phyloP scores from a whole-genome alignment of 2,113 vertebrate species.

The Larimichthys crocea region DNA sequence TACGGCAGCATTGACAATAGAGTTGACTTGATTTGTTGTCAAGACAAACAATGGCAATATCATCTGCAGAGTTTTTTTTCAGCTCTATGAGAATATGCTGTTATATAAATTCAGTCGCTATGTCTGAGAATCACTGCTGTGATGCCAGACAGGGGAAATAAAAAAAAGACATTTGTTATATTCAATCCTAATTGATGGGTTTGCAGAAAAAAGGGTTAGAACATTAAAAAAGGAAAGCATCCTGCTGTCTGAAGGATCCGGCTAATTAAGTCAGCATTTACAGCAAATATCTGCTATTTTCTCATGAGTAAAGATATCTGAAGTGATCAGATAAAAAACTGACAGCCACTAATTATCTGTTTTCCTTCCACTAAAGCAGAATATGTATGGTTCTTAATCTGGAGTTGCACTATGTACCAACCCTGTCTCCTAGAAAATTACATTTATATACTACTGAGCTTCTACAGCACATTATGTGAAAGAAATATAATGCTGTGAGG shows the following conservation, averaged over 20 bases:
- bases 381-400: not conserved
- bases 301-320: not conserved
- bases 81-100: not conserved
- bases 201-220: not conserved
- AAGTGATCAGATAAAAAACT: not conserved
- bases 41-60: constrained; percentile 5
- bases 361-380: not conserved
- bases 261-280: constrained; percentile 5
- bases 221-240: not conserved
- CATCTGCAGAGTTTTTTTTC: not conserved
- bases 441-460: not conserved
- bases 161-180: not conserved
- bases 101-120: not conserved
- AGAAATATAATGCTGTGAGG: not conserved
- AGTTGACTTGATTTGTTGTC: constrained; percentile 4
- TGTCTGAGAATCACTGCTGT: constrained; percentile 7
- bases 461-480: not conserved
- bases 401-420: not conserved
- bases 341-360: not conserved
- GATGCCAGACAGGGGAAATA: constrained; percentile 4
- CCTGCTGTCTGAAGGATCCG: not conserved
- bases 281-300: not conserved
- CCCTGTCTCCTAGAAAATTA: not conserved
- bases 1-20: too few relatives aligned
- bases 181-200: constrained; percentile 18